Evolutionary conservation across 1,140 invertebrate species (phyloP), one percentile per base, ranked within the genome.

Genomic region (Panagrolaimus sp.): DNA sequence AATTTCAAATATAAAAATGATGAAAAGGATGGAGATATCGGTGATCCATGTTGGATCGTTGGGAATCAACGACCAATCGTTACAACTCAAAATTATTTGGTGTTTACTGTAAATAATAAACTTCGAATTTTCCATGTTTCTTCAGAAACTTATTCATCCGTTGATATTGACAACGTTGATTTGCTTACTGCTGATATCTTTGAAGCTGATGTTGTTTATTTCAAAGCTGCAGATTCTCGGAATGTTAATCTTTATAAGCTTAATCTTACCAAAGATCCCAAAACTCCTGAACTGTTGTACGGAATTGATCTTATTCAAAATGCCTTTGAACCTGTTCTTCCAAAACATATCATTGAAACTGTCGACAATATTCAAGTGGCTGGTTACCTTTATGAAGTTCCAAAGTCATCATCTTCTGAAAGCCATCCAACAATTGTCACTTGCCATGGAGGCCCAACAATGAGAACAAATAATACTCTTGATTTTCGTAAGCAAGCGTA

Each of bases 21-120:
- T 38, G 32, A 38, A 38, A 38, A 38, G 32, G 32, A 38, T 38
- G 32, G 32, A 38, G 52, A 58, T 21, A 17, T 58, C 17, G 52
- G 52, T 12, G 52, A 58, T 28, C 52, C 52, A 21, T 58, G 28
- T 14, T 58, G 52, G 52, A 58, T 58, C 17, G 28, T 58, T 21
- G 52, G 52, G 12, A 58, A 58, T 28, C 52, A 58, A 14, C 52
- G 52, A 21, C 28, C 28, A 12, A 26, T 58, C 17, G 10, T 58
- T 21, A 2, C 28, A 21, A 24, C 52, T 12, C 21, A 28, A n/a
- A 17, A 24, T 2, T 58, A 24, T 28, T 12, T 58, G 10, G 17
- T 58, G 1, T 58, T 26, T 28, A 2, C 12, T 14, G 14, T 24
- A 1, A 28, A 58, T 21, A n/a, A 14, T 28, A 17, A 58, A 28